phyloP scores from a whole-genome alignment of 2,113 vertebrate genomes.

The Butorides virescens region DNA sequence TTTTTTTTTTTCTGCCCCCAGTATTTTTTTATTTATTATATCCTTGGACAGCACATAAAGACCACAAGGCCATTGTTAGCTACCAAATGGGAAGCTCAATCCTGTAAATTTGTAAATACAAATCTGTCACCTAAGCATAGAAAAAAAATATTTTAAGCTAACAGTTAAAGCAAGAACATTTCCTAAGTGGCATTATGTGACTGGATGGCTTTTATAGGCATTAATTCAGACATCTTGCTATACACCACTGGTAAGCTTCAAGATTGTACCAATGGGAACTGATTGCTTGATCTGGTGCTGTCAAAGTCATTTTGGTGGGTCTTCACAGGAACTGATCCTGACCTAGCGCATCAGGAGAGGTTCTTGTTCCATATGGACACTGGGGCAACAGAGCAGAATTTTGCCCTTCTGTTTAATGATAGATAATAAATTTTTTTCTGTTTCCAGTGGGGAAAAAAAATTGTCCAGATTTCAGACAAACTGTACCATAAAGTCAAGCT shows the following conservation, averaged over 20 bases:
- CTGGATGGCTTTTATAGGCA: not conserved
- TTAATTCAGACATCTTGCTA: not conserved
- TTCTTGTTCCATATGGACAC: not conserved
- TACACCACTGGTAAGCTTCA: not conserved
- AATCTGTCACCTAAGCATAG: not conserved
- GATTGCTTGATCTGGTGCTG: not conserved
- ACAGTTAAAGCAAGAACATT: not conserved
- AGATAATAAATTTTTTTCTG: not conserved
- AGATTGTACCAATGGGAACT: not conserved
- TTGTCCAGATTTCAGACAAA: not conserved
- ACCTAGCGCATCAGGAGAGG: not conserved
- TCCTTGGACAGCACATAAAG: not conserved
- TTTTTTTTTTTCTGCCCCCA: not conserved
- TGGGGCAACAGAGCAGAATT: not conserved
- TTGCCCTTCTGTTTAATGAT: not conserved
- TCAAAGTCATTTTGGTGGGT: accelerated
- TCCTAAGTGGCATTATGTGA: not conserved
- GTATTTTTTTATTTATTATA: not conserved
- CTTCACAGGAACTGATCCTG: not conserved
- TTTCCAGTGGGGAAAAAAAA: not conserved
- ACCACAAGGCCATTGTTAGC: not conserved
- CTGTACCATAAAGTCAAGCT: not conserved
- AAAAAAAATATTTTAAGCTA: not conserved
- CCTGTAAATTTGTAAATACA: not conserved
- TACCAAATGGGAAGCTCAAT: not conserved